Base-by-base conservation (phyloP, 2,888 invertebrate species). In the Pammene fasciana region DNA sequence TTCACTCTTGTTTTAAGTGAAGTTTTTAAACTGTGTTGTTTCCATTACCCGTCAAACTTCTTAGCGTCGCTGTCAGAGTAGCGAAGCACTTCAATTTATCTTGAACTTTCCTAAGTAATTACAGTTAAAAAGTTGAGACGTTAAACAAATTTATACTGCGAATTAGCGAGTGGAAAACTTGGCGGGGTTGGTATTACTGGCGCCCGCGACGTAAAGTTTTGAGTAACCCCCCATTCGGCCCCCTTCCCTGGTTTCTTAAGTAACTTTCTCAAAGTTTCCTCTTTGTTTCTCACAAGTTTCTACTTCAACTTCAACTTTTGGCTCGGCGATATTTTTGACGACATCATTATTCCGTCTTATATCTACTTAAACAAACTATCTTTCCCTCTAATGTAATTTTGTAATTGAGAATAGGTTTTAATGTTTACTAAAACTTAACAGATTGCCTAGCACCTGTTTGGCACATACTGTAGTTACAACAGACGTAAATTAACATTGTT, bases 91-190 rank as follows among this genome's bases (percentile, higher is more conserved):
- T 83, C 84, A 87, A 89, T 90, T 86, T 85, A 88, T 90, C 84
- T 81, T 77, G 80, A 87, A 90, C 82, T 90, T 87, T 79, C 79
- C 82, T 83, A 82, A 85, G 89, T 90, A 90, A 91, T 92, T 90
- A 90, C 87, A 87, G 90, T 89, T 91, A 88, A 91, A 90, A 92
- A 92, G 91, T 92, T 90, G 85, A 85, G 88, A 90, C 91, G 89
- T 92, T 90, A 91, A 91, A 90, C 90, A 91, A 92, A 92, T 92
- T 92, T 92, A 92, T 91, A 90, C 88, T 89, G 82, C 81, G 87
- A 90, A 92, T 92, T 90, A 92, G 89, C 83, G 87, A 90, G 88
- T 86, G 85, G 82, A 82, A 86, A 87, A 88, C 82, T 88, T 86
- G 72, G 74, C 77, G 75, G 83, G 84, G 82, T 87, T 86, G 82